Base-by-base conservation (phyloP, 2,797 vertebrate genomes). In the Parauchenoglanis ngamensis region DNA sequence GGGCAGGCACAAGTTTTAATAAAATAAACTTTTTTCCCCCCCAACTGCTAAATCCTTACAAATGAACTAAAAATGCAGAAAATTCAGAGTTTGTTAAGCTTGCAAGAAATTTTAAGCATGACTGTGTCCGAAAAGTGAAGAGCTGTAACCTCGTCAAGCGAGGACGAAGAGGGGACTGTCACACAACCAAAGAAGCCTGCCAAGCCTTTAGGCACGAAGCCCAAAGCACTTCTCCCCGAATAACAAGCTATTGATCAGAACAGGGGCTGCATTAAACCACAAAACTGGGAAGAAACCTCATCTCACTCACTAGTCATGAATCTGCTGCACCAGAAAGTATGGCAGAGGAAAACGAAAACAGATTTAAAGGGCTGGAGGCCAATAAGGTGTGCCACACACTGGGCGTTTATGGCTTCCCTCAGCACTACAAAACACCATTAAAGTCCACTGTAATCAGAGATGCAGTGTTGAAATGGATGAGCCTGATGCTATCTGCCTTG, bases 171-270 rank as follows among this genome's bases (percentile, higher is more conserved):
- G 28, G 40, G 8, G 76, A 70, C 73, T 40, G 59, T 72, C 73
- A 61, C 83, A 61, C 86, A 28, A 79, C 63, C 61, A 35, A 89
- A 89, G 81, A 88, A 81, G 87, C 72, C 87, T n/a, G 89, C 88
- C 93, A 93, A 93, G 92, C 21, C 31, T 52, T 73, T 28, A 90
- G 89, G 88, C 87, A 68, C 10, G 0, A 35, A 46, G 90, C 89
- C 89, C 25, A 28, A 85, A 83, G 83, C 77, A 65, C 82, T 88
- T 90, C 35, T 65, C 61, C 79, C 65, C 23, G 59, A 89, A 90
- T 84, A 88, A 85, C 46, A 85, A 73, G 46, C 76, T 77, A 88
- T 86, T 87, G 86, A 91, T 87, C 83, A 67, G 59, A 86, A 65
- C 83, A 83, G 56, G 83, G 86, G 86, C 63, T n/a, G 44, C 85